phyloP scores from a whole-genome alignment of 2,797 vertebrate genomes.

The Ctenopoma kingsleyae region DNA sequence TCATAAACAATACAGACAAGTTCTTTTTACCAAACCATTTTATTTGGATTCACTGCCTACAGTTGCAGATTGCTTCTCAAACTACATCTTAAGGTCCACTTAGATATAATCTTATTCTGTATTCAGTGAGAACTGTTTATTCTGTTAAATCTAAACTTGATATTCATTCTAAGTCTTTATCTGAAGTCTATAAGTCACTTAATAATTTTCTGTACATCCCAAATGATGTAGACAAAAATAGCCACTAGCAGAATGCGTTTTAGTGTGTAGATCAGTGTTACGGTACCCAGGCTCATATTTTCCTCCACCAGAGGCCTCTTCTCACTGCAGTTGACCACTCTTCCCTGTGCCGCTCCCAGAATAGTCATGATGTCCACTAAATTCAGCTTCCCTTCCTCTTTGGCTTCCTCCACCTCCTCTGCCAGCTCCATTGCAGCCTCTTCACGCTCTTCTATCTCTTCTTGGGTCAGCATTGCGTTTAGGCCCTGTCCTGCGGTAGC shows the following conservation, averaged over 20 bases:
- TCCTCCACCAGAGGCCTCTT: constrained; percentile 85
- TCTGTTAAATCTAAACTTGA: constrained; percentile 13
- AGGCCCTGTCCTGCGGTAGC: constrained; percentile 50
- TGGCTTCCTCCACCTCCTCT: constrained; percentile 83
- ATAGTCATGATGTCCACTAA: constrained; percentile 97
- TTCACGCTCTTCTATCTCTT: constrained; percentile 82
- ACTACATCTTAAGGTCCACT: constrained; percentile 16
- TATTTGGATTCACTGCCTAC: constrained; percentile 5
- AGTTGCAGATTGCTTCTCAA: constrained; percentile 23
- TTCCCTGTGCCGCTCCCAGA: constrained; percentile 89
- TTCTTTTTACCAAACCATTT: not conserved
- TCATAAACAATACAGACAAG: constrained; percentile 2
- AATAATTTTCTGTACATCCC: constrained; percentile 87
- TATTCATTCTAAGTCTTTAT: constrained; percentile 28
- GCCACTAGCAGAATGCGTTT: constrained; percentile 82
- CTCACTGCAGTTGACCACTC: constrained; percentile 82
- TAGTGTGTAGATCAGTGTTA: constrained; percentile 84
- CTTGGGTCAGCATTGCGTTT: constrained; percentile 74
- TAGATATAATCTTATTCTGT: constrained; percentile 11
- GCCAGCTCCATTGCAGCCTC: constrained; percentile 83
- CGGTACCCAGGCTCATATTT: constrained; percentile 87
- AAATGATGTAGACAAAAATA: constrained; percentile 84
- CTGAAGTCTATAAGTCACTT: constrained; percentile 59
- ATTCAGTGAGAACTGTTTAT: constrained; percentile 18
- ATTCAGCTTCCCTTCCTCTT: constrained; percentile 88